A percentile compares a stretch with the other conserved stretches of the same genome.
These are phyloP conservation scores for Calliopsis andreniformis DNA, from an alignment of 1,140 invertebrate species.

Conservation along the genomic window DNA sequence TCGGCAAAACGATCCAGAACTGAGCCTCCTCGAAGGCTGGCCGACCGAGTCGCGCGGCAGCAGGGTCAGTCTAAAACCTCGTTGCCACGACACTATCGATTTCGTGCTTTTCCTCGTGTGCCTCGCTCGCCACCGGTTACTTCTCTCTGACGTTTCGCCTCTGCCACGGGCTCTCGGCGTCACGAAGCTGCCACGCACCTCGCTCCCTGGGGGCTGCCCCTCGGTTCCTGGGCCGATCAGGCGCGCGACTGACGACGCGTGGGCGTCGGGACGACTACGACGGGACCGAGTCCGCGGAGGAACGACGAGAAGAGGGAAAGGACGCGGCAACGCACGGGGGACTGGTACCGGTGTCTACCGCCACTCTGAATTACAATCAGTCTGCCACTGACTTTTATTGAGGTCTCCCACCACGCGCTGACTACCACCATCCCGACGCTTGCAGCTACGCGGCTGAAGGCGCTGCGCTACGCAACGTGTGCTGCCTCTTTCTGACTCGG, in stretches of 20 bases:
- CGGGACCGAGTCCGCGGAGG: background rate
- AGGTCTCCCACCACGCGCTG: conserved; percentile 72
- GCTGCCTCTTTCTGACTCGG: background rate
- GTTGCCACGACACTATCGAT: conserved; percentile 74
- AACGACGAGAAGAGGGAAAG: conserved; percentile 8
- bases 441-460: background rate
- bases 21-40: background rate
- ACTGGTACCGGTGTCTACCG: conserved; percentile 72
- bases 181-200: conserved; percentile 24
- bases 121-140: conserved; percentile 15
- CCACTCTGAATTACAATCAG: conserved; percentile 79
- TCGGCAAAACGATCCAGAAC: conserved; percentile 5
- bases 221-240: too few species aligned
- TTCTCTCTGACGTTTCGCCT: conserved; percentile 5
- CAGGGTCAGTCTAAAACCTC: conserved; percentile 56
- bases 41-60: conserved; percentile 1
- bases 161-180: too few species aligned
- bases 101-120: conserved; percentile 47
- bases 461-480: background rate
- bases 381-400: conserved; percentile 78
- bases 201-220: conserved; percentile 15
- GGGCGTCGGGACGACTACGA: background rate
- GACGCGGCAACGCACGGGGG: conserved; percentile 56
- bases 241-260: conserved; percentile 15
- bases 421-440: conserved; percentile 38